Conservation (phyloP, 2,113 vertebrate species). For the Henicopernis longicauda region DNA sequence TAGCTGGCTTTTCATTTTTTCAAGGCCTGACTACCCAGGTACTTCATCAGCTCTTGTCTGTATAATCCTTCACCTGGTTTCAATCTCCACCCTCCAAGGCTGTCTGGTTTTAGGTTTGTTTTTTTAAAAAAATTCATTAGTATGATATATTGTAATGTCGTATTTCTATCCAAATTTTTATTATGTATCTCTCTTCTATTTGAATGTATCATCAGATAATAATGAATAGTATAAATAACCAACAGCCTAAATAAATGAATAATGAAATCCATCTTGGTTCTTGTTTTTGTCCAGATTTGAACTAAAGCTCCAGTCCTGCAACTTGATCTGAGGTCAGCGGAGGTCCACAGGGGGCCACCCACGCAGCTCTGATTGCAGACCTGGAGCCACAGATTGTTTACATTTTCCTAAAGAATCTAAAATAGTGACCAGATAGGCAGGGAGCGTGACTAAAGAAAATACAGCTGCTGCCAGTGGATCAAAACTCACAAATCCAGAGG, state of each 20-base stretch:
- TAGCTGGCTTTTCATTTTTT: constrained; percentile 12
- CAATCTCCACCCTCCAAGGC: constrained; percentile 15
- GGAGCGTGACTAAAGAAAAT: constrained; percentile 52
- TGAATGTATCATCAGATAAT: neutral
- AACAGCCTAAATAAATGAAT: neutral
- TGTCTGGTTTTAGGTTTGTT: constrained; percentile 12
- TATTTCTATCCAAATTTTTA: neutral
- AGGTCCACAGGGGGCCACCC: constrained; percentile 42
- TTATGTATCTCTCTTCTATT: neutral
- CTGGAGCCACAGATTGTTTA: constrained; percentile 49
- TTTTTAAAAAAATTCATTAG: neutral
- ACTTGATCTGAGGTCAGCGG: constrained; percentile 44
- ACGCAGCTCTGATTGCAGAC: constrained; percentile 32
- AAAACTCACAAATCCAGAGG: neutral
- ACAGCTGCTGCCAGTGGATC: constrained; percentile 50
- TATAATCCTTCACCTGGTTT: constrained; percentile 39
- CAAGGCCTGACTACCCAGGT: neutral
- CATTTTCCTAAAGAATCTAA: constrained; percentile 51
- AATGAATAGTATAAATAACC: neutral
- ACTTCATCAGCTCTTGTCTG: constrained; percentile 23
- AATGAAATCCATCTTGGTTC: constrained; percentile 2
- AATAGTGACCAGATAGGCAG: constrained; percentile 45
- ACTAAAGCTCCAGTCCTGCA: constrained; percentile 27
- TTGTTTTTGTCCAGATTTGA: constrained; percentile 25
- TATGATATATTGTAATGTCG: neutral